Percentiles rank a stretch among this genome's conserved stretches.
phyloP scores from a whole-genome alignment of 2,797 vertebrate species.

The Tadarida brasiliensis region DNA sequence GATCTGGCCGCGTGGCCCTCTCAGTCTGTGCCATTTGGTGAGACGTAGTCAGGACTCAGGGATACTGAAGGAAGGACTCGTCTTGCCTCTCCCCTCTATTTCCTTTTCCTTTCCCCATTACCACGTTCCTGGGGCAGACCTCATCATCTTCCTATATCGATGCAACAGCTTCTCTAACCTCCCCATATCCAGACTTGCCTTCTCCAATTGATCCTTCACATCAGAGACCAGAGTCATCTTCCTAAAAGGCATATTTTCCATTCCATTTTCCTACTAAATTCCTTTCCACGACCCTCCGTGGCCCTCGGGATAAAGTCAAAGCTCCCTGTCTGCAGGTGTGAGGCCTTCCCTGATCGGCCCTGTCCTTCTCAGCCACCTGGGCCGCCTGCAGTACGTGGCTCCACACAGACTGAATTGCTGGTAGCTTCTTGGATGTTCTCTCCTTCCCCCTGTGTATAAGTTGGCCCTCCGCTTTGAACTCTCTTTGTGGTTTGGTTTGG shows the following conservation, averaged over 20 bases:
- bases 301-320: background rate
- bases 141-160: background rate
- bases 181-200: background rate
- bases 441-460: background rate
- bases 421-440: background rate
- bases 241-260: background rate
- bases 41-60: background rate
- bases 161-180: background rate
- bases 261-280: constrained; percentile 2
- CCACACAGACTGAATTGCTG: background rate
- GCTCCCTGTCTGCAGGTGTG: background rate
- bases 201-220: background rate
- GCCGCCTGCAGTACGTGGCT: background rate
- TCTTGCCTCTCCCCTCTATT: background rate
- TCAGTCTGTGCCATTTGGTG: background rate
- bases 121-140: background rate
- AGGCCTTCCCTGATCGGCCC: background rate
- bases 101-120: background rate
- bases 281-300: background rate
- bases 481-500: background rate
- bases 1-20: background rate
- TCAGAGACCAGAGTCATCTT: background rate
- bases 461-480: background rate
- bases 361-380: background rate
- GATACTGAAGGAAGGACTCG: background rate